phyloP scores from a whole-genome alignment of 2,113 vertebrate genomes.

The Apodemus speciosus region DNA sequence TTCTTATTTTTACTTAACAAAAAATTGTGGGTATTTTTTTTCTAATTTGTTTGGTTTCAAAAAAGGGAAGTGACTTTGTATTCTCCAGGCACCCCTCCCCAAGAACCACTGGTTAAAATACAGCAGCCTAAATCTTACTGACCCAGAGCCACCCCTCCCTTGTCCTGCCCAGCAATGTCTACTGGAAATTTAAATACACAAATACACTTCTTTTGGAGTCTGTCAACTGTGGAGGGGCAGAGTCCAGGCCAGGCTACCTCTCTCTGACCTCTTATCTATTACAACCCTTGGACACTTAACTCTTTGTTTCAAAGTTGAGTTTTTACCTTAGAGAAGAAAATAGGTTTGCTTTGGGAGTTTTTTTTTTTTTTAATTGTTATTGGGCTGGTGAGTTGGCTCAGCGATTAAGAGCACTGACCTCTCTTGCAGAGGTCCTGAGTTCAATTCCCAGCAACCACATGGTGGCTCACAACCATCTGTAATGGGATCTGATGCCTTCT shows the following conservation, averaged over 20 bases:
- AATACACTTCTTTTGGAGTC: conserved; percentile 80
- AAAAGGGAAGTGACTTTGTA: conserved; percentile 85
- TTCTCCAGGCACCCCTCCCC: conserved; percentile 83
- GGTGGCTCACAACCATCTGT: too few species aligned
- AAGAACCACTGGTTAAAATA: conserved; percentile 85
- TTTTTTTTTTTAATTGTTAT: too few species aligned
- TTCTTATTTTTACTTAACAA: conserved; percentile 69
- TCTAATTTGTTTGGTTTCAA: conserved; percentile 78
- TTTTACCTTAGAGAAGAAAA: conserved; percentile 48
- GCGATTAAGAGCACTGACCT: too few species aligned
- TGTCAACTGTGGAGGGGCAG: conserved; percentile 62
- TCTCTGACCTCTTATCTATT: conserved; percentile 64
- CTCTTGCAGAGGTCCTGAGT: too few species aligned
- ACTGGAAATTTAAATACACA: conserved; percentile 84
- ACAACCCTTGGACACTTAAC: conserved; percentile 65
- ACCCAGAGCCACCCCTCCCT: conserved; percentile 73
- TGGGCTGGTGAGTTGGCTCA: too few species aligned
- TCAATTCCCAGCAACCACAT: too few species aligned
- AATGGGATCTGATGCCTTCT: too few species aligned
- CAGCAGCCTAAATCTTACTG: conserved; percentile 84
- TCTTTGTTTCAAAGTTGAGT: conserved; percentile 72
- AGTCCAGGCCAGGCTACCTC: conserved; percentile 62
- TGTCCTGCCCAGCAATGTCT: conserved; percentile 66
- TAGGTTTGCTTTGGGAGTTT: conserved; percentile 54
- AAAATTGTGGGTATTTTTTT: neutral